Percentiles rank a stretch among this genome's conserved stretches.
phyloP scores from a whole-genome alignment of 2,113 vertebrate species.

The Odocoileus virginianus region DNA sequence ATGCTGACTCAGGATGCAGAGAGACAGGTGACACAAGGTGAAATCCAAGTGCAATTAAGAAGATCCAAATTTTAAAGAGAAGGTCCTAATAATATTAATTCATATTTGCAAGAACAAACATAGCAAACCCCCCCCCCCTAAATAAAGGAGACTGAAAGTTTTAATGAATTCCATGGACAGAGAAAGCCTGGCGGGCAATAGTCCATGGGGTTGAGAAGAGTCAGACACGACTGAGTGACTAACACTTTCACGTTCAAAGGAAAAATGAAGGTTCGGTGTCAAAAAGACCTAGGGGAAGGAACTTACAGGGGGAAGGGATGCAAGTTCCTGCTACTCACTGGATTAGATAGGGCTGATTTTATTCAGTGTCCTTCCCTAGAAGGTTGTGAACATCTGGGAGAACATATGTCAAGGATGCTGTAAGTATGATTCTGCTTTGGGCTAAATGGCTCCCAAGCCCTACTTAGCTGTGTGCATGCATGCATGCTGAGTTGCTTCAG shows the following conservation, averaged over 20 bases:
- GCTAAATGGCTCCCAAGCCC: not conserved
- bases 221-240: not conserved
- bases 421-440: not conserved
- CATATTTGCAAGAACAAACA: not conserved
- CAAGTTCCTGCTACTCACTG: not conserved
- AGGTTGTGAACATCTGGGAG: not conserved
- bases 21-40: not conserved
- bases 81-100: not conserved
- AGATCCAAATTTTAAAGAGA: not conserved
- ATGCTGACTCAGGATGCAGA: not conserved
- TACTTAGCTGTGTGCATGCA: not conserved
- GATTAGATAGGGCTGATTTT: not conserved
- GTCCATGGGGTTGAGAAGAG: not conserved
- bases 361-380: not conserved
- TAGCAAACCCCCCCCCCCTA: rapidly evolving
- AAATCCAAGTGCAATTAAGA: not conserved
- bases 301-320: rapidly evolving
- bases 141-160: not conserved
- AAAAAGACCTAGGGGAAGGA: not conserved
- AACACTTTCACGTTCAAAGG: not conserved
- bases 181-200: not conserved
- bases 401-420: not conserved
- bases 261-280: not conserved
- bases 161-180: not conserved
- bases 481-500: not conserved